Percentiles rank a stretch among this genome's conserved stretches.
phyloP scores from a whole-genome alignment of 2,113 vertebrate species.

The human region DNA sequence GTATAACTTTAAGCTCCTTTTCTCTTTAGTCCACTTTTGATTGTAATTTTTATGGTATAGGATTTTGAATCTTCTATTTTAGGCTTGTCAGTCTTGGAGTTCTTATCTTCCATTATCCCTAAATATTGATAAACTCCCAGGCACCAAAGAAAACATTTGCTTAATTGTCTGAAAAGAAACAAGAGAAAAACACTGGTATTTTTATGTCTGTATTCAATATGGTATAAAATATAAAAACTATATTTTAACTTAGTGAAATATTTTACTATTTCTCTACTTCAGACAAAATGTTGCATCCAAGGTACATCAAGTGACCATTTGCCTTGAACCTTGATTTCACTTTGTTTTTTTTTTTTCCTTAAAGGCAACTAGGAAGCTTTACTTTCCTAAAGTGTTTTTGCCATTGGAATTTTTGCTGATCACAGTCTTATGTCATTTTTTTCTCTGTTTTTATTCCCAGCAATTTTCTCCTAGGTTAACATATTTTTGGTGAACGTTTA shows the following conservation, averaged over 20 bases:
- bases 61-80: constrained; percentile 58
- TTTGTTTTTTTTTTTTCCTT: constrained; percentile 18
- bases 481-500: constrained; percentile 43
- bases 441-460: not conserved
- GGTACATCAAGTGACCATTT: constrained; percentile 52
- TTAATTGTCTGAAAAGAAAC: constrained; percentile 76
- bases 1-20: constrained; percentile 24
- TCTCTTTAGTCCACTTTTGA: constrained; percentile 37
- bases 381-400: not conserved
- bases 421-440: not conserved
- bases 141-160: constrained; percentile 85
- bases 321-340: constrained; percentile 50
- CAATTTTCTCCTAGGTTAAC: constrained; percentile 7
- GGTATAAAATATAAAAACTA: constrained; percentile 76
- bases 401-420: constrained; percentile 29
- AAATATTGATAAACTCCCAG: constrained; percentile 68
- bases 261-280: constrained; percentile 75
- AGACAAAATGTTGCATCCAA: constrained; percentile 63
- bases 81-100: constrained; percentile 34
- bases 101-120: constrained; percentile 65
- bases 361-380: constrained; percentile 23
- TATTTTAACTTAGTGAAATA: constrained; percentile 79
- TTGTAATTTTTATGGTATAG: constrained; percentile 51
- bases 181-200: constrained; percentile 78
- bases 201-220: constrained; percentile 74